These are phyloP conservation scores for Ametastegia equiseti DNA, from an alignment of 2,888 invertebrate species.

Conservation along the genomic window DNA sequence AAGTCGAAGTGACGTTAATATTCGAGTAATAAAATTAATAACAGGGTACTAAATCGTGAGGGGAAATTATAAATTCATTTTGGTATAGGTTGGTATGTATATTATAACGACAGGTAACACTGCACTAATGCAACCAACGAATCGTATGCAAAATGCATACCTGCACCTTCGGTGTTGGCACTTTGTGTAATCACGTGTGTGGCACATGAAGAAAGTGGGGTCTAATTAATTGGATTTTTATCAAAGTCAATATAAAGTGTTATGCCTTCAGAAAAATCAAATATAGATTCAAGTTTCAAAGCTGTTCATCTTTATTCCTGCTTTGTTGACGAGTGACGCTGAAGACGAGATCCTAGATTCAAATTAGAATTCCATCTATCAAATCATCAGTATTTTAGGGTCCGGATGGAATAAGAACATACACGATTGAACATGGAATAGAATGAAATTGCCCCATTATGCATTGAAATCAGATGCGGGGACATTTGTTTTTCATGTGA, in stretches of 20 bases:
- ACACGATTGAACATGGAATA: no score
- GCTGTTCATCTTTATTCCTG: neutral
- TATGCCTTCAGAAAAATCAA: neutral
- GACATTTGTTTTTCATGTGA: no score
- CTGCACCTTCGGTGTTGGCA: neutral
- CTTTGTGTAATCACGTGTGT: neutral
- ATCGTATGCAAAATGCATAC: neutral
- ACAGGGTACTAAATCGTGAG: constrained; percentile 4
- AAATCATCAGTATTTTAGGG: no score
- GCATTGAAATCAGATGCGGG: no score
- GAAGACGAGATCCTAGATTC: neutral
- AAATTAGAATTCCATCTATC: neutral
- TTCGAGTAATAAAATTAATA: constrained; percentile 10
- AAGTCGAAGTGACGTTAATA: constrained; percentile 23
- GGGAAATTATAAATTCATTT: constrained; percentile 8
- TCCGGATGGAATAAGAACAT: no score
- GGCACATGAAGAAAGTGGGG: no score
- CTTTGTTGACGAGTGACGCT: neutral
- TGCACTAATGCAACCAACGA: neutral
- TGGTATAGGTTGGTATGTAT: neutral
- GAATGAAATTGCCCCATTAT: no score
- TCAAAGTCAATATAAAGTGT: neutral
- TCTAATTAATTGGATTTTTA: neutral
- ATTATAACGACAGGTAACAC: neutral
- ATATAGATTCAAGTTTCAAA: neutral